A percentile compares a stretch with the other conserved stretches of the same genome.
Evolutionary conservation across 2,888 invertebrate species (phyloP).

Genomic region (Andrena trimmerana): DNA sequence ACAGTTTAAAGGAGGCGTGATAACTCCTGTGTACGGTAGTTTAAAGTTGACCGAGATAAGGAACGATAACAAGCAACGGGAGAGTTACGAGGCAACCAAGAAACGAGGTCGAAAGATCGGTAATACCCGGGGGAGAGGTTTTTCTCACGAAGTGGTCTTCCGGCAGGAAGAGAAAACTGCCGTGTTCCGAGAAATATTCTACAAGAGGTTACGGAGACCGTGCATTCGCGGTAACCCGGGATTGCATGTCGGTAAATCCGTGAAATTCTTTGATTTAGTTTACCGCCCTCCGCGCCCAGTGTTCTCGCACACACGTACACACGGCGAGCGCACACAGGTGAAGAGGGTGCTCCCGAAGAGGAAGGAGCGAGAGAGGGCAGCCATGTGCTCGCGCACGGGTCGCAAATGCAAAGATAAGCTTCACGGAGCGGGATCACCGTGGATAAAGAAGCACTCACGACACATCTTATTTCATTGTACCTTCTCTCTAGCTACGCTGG

Average conservation of each 20-base stretch:
- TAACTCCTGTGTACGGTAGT: conserved; percentile 66
- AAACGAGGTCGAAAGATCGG: conserved; percentile 74
- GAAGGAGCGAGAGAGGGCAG: not conserved
- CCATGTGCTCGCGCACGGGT: conserved; percentile 45
- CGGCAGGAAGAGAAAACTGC: conserved; percentile 52
- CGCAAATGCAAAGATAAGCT: conserved; percentile 74
- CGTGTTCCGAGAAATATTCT: conserved; percentile 68
- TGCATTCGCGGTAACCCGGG: conserved; percentile 69
- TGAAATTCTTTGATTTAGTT: conserved; percentile 77
- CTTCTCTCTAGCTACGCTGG: conserved; percentile 38
- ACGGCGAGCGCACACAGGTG: conserved; percentile 11
- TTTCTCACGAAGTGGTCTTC: conserved; percentile 68
- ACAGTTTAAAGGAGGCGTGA: conserved; percentile 59
- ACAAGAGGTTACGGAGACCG: conserved; percentile 63
- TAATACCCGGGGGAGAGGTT: conserved; percentile 71
- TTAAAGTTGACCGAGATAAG: conserved; percentile 74
- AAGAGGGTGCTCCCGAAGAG: conserved; percentile 19
- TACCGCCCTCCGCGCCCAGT: conserved; percentile 48
- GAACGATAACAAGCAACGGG: conserved; percentile 69
- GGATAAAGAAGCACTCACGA: conserved; percentile 74
- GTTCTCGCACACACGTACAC: conserved; percentile 19
- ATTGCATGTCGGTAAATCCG: conserved; percentile 76
- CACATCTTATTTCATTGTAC: conserved; percentile 75
- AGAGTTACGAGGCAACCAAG: conserved; percentile 69
- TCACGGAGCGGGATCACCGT: conserved; percentile 66